Evolutionary conservation across 1,140 invertebrate genomes (phyloP), one percentile per base, ranked within the genome.

Genomic region (Microplitis demolitor): DNA sequence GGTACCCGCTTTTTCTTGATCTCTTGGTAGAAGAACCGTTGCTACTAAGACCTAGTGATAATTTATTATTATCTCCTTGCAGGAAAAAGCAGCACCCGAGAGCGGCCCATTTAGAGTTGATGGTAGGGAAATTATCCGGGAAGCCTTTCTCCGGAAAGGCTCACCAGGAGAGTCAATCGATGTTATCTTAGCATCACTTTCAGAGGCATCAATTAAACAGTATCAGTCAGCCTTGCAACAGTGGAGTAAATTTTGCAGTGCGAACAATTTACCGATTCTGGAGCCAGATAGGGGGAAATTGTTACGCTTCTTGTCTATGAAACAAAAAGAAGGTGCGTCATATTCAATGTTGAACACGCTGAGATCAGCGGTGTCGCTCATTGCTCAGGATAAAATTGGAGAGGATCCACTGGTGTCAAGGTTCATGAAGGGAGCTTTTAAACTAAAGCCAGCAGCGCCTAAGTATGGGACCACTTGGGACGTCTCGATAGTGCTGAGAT

Each of bases 1-100:
- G 71, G 71, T 73, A 67, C 31, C 64, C 71, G 0, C 24, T 73
- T n/a, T 73, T 73, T 61, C 14, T 60, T n/a, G 51, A 50, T 16
- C 33, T 73, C 3, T 67, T 53, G 24, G 53, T 60, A 5, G 64
- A 34, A 34, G 56, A 73, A 62, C 35, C 35, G 45, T 45, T 73
- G 3, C 6, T 73, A 0, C 60, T 67, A 1, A 9, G 31, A 60
- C 64, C 71, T 1, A n/a, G 4, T 50, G 1, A 4, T 73, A 51
- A 67, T 61, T 73, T 73, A 35, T 51, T 73, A 60, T 31, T 39
- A 51, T 71, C 34, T 50, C 61, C 61, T 39, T 71, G 51, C 54
- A 71, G 70, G 35, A 34, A 13, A 39, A 71, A 39, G 16, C 14
- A 31, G 0, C 70, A 71, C 54, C 70, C 70, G 31, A 71, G 70